Evolutionary conservation across 2,113 vertebrate genomes (phyloP), one percentile per base, ranked within the genome.

Genomic region (Scophthalmus maximus): DNA sequence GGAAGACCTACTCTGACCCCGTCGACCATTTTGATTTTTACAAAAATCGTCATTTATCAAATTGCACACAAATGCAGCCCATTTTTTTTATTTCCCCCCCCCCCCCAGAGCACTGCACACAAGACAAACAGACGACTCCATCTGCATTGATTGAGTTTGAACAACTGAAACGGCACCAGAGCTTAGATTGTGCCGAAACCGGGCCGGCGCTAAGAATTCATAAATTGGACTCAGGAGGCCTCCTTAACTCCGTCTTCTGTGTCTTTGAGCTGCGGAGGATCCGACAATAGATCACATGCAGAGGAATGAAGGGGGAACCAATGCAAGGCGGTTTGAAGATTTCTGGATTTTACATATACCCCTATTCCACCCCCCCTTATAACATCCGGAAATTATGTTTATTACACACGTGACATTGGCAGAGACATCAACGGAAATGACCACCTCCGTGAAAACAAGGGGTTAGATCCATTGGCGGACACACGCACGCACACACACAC

Each of bases 161-260:
- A 76, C 56, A 56, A 42, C 15, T 65, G 59, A 76, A 84, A 84
- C 73, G 51, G 70, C 81, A 84, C 32, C 78, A 64, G 55, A 76
- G 59, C 57, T 62, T n/a, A 53, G 78, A 78, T 59, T 75, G 65
- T 26, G 68, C 56, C 76, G 71, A 70, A 81, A 74, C 44, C 61
- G 32, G 58, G 77, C 65, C 5, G 11, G 53, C 67, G 65, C 36
- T 64, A 78, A 80, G 76, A 89, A 90, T 88, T 92, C 83, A 87
- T 91, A 88, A 93, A 93, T 92, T 83, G 88, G 86, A 46, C 92
- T 89, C 87, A 20, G 55, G 91, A 90, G 89, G 88, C 85, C 68
- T 87, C 73, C 87, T 84, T 80, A 78, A 83, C 86, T 84, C 81
- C 72, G 76, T 89, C 78, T 68, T 78, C 68, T 69, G 65, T 79